These are phyloP conservation scores for Aporrectodea caliginosa DNA, from an alignment of 1,140 invertebrate species.

Conservation along the genomic window DNA sequence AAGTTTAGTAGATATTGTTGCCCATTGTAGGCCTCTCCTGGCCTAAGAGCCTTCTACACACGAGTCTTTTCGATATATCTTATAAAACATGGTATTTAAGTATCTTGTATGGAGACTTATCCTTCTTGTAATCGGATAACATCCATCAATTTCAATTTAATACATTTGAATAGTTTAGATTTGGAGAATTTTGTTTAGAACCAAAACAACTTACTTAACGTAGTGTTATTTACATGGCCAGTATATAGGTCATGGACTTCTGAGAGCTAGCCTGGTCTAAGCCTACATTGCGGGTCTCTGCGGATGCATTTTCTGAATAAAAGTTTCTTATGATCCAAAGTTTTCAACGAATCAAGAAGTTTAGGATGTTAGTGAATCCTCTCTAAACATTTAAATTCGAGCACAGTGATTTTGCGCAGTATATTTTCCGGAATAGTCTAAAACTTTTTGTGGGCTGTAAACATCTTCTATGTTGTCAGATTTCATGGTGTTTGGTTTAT, in stretches of 20 bases:
- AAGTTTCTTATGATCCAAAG: too few relatives aligned
- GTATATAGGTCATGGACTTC: too few relatives aligned
- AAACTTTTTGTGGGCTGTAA: background rate
- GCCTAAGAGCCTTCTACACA: background rate
- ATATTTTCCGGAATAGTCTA: background rate
- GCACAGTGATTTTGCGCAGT: background rate
- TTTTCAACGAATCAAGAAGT: too few relatives aligned
- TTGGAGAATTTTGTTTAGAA: too few relatives aligned
- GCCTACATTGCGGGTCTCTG: too few relatives aligned
- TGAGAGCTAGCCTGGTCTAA: too few relatives aligned
- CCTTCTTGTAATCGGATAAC: background rate
- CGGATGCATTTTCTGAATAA: too few relatives aligned
- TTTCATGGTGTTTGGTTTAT: too few relatives aligned
- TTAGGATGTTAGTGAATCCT: background rate
- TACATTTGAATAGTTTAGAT: background rate
- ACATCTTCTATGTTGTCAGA: background rate
- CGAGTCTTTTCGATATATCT: background rate
- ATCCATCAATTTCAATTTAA: background rate
- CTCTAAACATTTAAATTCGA: background rate
- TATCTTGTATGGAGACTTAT: too few relatives aligned
- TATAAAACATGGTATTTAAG: background rate
- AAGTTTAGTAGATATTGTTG: background rate
- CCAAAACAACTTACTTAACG: too few relatives aligned
- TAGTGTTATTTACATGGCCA: too few relatives aligned
- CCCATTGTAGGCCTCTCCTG: background rate